A percentile compares a stretch with the other conserved stretches of the same genome.
Conservation (phyloP, 1,140 invertebrate species). For the Geopemphigus sp. region DNA sequence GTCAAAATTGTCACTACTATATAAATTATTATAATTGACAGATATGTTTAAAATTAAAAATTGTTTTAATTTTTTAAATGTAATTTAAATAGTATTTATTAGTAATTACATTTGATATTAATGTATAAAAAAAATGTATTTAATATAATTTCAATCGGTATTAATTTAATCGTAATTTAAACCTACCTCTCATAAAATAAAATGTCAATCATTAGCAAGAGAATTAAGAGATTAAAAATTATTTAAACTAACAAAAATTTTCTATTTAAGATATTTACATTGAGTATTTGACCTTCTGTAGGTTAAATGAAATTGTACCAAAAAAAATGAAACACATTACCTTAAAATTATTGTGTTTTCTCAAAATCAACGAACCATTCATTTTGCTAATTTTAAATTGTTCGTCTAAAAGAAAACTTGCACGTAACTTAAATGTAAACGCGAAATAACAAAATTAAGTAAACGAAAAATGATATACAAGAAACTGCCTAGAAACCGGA, state of each 20-base stretch:
- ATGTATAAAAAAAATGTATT: too few relatives aligned
- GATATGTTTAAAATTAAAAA: too few relatives aligned
- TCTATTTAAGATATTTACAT: neutral
- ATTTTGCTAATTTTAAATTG: neutral
- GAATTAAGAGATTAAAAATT: neutral
- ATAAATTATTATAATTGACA: too few relatives aligned
- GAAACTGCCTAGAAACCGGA: neutral
- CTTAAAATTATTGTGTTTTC: slow-evolving; percentile 10
- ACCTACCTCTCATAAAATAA: too few relatives aligned
- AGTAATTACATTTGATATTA: too few relatives aligned
- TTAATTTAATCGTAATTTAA: too few relatives aligned
- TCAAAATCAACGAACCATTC: slow-evolving; percentile 39
- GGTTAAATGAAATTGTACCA: slow-evolving; percentile 13
- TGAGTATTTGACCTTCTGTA: slow-evolving; percentile 33
- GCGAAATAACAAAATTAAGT: too few relatives aligned
- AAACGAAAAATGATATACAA: neutral
- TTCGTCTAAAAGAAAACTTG: neutral
- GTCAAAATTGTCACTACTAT: too few relatives aligned
- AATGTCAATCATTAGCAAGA: too few relatives aligned
- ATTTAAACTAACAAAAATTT: neutral
- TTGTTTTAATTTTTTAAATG: too few relatives aligned
- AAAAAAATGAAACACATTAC: neutral
- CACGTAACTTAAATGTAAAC: neutral
- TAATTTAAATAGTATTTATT: too few relatives aligned
- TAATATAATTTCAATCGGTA: too few relatives aligned